Conservation (phyloP, 2,797 vertebrate genomes). For the Urophycis tenuis region DNA sequence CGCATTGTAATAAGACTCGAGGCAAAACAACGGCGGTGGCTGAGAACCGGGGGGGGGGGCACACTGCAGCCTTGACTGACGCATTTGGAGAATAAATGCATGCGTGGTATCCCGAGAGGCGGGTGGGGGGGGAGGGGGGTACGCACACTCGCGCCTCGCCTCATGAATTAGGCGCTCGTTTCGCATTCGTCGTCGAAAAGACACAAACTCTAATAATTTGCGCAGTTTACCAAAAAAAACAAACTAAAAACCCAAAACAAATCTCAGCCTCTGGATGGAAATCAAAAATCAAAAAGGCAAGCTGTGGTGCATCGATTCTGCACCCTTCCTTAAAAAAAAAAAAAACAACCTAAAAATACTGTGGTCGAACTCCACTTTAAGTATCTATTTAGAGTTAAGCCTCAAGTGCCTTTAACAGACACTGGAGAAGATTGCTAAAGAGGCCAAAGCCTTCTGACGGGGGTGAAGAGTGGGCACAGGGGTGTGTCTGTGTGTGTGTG, state of each 20-base stretch:
- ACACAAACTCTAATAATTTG: background rate
- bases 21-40: background rate
- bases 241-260: background rate
- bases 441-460: conserved; percentile 60
- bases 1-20: background rate
- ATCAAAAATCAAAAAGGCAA: conserved; percentile 2
- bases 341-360: background rate
- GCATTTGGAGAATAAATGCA: background rate
- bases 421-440: conserved; percentile 40
- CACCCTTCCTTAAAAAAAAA: background rate
- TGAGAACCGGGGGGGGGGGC: background rate
- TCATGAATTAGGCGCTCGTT: background rate
- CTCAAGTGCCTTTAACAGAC: conserved; percentile 22
- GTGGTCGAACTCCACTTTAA: background rate
- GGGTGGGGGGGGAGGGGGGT: background rate
- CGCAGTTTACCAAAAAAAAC: background rate
- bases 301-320: background rate
- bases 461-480: background rate
- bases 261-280: background rate
- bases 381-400: conserved; percentile 27
- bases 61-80: background rate
- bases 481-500: conserved; percentile 11
- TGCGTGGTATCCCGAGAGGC: background rate
- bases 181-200: background rate
- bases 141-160: background rate